phyloP scores from a whole-genome alignment of 2,113 vertebrate genomes.

The Cercopithecus mona region DNA sequence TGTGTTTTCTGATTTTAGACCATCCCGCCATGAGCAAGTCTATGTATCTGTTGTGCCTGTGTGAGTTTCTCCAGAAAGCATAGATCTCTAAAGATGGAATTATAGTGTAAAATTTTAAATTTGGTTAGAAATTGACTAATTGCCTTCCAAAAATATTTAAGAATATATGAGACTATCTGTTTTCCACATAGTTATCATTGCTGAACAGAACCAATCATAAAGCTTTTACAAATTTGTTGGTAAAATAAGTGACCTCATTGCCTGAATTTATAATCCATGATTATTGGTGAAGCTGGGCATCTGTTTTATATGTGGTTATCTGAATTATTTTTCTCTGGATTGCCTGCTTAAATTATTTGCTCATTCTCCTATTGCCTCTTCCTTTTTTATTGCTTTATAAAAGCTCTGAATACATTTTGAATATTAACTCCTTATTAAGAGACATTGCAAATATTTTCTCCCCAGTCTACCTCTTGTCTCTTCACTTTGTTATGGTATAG shows the following conservation, averaged over 20 bases:
- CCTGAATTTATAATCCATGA: neutral
- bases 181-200: neutral
- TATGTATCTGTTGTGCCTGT: neutral
- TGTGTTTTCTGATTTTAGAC: neutral
- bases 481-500: neutral
- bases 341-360: neutral
- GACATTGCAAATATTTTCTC: neutral
- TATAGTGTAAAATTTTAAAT: neutral
- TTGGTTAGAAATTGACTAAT: neutral
- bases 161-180: neutral
- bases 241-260: neutral
- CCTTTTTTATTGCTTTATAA: neutral
- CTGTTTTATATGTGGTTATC: neutral
- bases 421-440: neutral
- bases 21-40: rapidly evolving
- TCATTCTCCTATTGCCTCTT: neutral
- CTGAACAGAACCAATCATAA: neutral
- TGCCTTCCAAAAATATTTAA: neutral
- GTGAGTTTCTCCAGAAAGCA: neutral
- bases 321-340: neutral
- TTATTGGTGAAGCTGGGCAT: neutral
- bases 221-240: neutral
- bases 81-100: neutral
- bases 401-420: neutral
- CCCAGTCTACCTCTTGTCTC: neutral